Evolutionary conservation across 2,888 invertebrate species (phyloP).

Genomic region (Macrophya annulata): DNA sequence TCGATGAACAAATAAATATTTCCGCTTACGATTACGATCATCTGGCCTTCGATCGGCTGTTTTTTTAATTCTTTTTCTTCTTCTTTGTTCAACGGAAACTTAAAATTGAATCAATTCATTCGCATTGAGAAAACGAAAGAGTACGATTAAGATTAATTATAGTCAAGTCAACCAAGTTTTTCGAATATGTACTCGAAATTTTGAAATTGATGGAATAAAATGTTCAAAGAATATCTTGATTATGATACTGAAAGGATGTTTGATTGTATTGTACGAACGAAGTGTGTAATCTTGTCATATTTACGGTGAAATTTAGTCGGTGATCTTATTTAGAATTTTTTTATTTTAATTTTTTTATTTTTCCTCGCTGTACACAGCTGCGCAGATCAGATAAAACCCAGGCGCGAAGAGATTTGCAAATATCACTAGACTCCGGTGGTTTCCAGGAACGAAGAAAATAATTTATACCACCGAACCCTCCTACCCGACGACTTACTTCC

Average conservation of each 20-base stretch:
- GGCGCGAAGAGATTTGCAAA: constrained; percentile 23
- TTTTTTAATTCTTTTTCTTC: neutral
- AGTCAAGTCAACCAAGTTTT: too few relatives aligned
- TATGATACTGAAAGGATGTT: neutral
- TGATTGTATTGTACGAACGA: neutral
- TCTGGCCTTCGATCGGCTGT: constrained; percentile 16
- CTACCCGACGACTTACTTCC: constrained; percentile 35
- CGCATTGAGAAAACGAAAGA: neutral
- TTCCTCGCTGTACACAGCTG: constrained; percentile 3
- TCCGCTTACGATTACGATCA: constrained; percentile 26
- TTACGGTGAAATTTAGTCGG: neutral
- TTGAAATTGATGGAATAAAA: neutral
- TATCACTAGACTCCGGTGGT: constrained; percentile 3
- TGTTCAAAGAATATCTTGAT: neutral
- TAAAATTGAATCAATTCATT: neutral
- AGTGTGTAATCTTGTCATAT: neutral
- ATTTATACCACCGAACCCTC: constrained; percentile 29
- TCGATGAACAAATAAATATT: neutral
- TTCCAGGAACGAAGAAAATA: constrained; percentile 45
- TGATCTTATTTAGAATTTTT: neutral
- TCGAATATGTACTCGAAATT: neutral
- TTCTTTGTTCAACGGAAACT: constrained; percentile 6
- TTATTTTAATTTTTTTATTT: neutral
- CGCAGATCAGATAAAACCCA: neutral
- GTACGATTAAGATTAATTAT: neutral